Evolutionary conservation across 2,113 vertebrate genomes (phyloP).

Genomic region (Pseudorasbora parva): DNA sequence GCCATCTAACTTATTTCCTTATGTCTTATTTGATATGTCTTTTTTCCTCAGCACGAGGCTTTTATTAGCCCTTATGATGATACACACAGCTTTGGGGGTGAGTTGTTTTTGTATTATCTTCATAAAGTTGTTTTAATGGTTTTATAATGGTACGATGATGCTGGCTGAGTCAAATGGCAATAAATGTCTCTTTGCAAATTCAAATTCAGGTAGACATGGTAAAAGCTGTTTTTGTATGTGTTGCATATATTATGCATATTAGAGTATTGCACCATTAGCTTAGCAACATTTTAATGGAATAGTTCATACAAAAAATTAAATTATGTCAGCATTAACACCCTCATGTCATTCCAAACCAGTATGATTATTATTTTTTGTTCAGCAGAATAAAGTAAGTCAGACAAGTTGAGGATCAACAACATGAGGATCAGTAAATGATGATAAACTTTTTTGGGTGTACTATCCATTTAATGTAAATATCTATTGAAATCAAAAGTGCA

Average conservation of each 20-base stretch:
- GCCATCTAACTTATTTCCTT: background rate
- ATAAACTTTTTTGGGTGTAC: background rate
- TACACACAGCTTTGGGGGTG: conserved; percentile 51
- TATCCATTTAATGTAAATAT: background rate
- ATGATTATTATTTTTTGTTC: background rate
- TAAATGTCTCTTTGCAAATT: too few relatives aligned
- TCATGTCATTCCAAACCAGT: background rate
- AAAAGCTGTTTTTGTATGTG: background rate
- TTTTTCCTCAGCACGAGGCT: conserved; percentile 51
- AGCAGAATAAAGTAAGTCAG: background rate
- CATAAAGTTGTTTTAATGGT: background rate
- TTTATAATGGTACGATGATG: background rate
- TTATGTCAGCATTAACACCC: background rate
- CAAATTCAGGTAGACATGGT: background rate
- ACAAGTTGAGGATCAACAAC: background rate
- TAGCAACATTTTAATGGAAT: background rate
- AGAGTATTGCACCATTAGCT: background rate
- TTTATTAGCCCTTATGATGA: conserved; percentile 37
- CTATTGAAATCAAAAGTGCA: background rate
- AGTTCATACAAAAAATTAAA: background rate
- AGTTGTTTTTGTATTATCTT: conserved; percentile 26
- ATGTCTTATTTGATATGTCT: background rate
- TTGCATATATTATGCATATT: background rate
- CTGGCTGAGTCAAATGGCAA: background rate
- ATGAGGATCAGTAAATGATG: background rate